These are phyloP conservation scores for Latheticus oryzae DNA, from an alignment of 2,888 invertebrate genomes.

Conservation along the genomic window DNA sequence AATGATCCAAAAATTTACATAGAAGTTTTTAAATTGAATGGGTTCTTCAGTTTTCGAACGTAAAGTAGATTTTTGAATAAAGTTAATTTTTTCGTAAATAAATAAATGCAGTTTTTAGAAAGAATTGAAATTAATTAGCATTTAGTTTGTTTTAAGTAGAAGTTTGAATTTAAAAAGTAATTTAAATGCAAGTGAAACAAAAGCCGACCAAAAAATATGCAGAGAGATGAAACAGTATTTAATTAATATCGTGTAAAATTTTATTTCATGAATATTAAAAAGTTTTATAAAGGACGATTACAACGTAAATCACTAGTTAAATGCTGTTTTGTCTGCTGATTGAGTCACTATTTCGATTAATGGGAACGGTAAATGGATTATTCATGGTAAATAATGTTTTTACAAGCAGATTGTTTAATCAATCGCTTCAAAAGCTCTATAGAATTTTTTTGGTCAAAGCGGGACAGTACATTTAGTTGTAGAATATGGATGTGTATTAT, in stretches of 20 bases:
- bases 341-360: constrained; percentile 9
- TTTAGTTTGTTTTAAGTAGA: constrained; percentile 8
- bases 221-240: constrained; percentile 19
- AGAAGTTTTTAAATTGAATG: constrained; percentile 27
- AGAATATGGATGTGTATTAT: too few relatives aligned
- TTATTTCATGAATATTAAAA: constrained; percentile 34
- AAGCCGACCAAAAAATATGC: constrained; percentile 21
- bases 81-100: constrained; percentile 4
- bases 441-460: constrained; percentile 11
- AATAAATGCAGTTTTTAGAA: constrained; percentile 7
- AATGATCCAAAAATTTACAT: constrained; percentile 12
- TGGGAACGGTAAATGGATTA: constrained; percentile 5
- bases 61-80: constrained; percentile 15
- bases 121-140: constrained; percentile 9
- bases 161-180: constrained; percentile 36
- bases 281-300: constrained; percentile 16
- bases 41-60: constrained; percentile 3
- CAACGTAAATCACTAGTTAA: constrained; percentile 20
- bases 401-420: constrained; percentile 9
- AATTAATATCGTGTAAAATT: constrained; percentile 36
- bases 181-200: constrained; percentile 35
- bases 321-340: constrained; percentile 12
- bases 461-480: too few relatives aligned
- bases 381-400: constrained; percentile 7
- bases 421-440: constrained; percentile 5